These are phyloP conservation scores for Drosophila repleta DNA, from an alignment of 1,140 invertebrate genomes.

Conservation along the genomic window DNA sequence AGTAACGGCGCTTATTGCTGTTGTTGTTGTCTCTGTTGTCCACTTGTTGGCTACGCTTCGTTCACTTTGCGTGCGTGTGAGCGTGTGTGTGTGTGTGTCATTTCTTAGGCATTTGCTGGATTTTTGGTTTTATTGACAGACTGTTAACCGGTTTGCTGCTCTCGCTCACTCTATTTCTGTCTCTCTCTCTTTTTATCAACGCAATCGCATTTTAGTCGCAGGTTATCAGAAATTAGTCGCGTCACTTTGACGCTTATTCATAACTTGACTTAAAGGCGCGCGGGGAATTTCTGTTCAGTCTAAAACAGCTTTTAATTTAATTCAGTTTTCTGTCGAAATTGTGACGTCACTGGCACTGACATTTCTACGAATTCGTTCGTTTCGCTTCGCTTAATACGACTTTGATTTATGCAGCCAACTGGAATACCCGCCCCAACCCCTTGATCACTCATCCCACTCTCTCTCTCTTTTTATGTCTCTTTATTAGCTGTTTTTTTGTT, in stretches of 20 bases:
- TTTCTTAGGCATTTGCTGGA: slow-evolving; percentile 69
- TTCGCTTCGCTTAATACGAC: slow-evolving; percentile 38
- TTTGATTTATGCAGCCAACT: slow-evolving; percentile 41
- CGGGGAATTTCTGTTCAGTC: slow-evolving; percentile 14
- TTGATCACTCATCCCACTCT: background rate
- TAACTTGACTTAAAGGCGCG: slow-evolving; percentile 19
- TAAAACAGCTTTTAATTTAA: slow-evolving; percentile 23
- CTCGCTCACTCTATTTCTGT: slow-evolving; percentile 7
- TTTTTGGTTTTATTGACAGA: slow-evolving; percentile 56
- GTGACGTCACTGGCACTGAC: slow-evolving; percentile 35
- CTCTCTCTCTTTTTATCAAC: slow-evolving; percentile 28
- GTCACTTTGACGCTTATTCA: slow-evolving; percentile 56
- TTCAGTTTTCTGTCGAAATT: slow-evolving; percentile 26
- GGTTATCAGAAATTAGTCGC: slow-evolving; percentile 46
- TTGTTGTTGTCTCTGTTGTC: slow-evolving; percentile 29
- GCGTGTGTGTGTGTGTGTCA: slow-evolving; percentile 37
- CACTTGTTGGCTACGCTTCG: slow-evolving; percentile 31
- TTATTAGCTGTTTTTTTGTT: slow-evolving; percentile 1
- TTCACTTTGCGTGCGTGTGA: slow-evolving; percentile 34
- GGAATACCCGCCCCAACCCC: background rate
- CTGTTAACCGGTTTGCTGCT: slow-evolving; percentile 61
- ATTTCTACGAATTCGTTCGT: slow-evolving; percentile 43
- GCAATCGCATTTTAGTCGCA: slow-evolving; percentile 41
- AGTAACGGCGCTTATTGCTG: slow-evolving; percentile 52
- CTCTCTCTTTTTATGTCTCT: background rate